A percentile compares a stretch with the other conserved stretches of the same genome.
Evolutionary conservation across 1,140 invertebrate species (phyloP).

Genomic region (Eurosta solidaginis): DNA sequence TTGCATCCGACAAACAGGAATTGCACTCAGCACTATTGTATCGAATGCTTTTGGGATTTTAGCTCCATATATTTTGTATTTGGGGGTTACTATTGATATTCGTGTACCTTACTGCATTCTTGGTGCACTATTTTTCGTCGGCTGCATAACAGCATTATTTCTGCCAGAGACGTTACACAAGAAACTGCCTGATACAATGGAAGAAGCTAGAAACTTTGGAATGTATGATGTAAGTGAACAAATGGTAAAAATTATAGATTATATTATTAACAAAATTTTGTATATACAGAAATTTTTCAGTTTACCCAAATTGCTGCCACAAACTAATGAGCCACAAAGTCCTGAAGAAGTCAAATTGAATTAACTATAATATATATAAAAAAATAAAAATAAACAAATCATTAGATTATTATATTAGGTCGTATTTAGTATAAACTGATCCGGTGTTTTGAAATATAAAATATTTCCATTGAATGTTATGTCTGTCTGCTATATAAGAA

Average conservation of each 20-base stretch:
- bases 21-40: slow-evolving; percentile 66
- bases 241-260: not conserved
- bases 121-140: slow-evolving; percentile 63
- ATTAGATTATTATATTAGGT: no score
- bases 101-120: slow-evolving; percentile 66
- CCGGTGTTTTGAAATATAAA: no score
- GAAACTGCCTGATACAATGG: slow-evolving; percentile 72
- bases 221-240: slow-evolving; percentile 62
- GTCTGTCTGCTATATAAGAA: no score
- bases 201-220: slow-evolving; percentile 73
- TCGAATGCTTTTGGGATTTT: slow-evolving; percentile 66
- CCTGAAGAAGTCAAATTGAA: slow-evolving; percentile 32
- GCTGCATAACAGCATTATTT: slow-evolving; percentile 65
- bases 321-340: not conserved
- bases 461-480: no score
- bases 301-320: slow-evolving; percentile 49
- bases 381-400: no score
- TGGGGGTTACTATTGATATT: slow-evolving; percentile 61
- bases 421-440: no score
- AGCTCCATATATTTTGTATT: slow-evolving; percentile 74
- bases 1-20: slow-evolving; percentile 68
- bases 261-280: not conserved
- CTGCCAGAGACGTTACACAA: slow-evolving; percentile 74
- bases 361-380: no score
- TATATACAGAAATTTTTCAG: slow-evolving; percentile 59